A percentile compares a stretch with the other conserved stretches of the same genome.
These are phyloP conservation scores for Eupristina koningsbergeri DNA, from an alignment of 1,140 invertebrate species.

Conservation along the genomic window DNA sequence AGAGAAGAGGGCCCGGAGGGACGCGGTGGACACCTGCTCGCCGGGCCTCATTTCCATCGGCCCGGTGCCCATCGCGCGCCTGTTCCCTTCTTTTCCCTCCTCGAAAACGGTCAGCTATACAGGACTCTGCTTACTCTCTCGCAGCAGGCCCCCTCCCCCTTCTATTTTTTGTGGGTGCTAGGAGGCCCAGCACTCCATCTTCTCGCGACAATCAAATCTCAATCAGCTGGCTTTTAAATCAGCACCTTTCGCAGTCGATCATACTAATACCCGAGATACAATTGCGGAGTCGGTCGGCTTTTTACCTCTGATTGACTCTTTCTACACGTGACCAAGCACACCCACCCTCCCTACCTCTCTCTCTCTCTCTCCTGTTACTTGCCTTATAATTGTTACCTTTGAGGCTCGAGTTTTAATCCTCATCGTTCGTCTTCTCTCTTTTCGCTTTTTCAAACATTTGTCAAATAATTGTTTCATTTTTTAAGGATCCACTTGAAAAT, in stretches of 20 bases:
- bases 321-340: no score
- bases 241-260: slow-evolving; percentile 21
- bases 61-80: slow-evolving; percentile 37
- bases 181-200: background rate
- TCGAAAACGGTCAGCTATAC: background rate
- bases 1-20: slow-evolving; percentile 1
- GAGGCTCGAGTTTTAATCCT: no score
- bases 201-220: slow-evolving; percentile 49
- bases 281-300: background rate
- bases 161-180: background rate
- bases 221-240: slow-evolving; percentile 47
- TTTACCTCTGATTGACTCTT: background rate
- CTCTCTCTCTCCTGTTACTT: no score
- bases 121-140: background rate
- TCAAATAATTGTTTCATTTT: no score
- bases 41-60: slow-evolving; percentile 34
- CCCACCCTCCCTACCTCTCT: no score
- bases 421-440: no score
- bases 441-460: no score
- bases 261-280: background rate
- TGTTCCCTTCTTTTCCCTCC: background rate
- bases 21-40: slow-evolving; percentile 50
- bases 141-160: slow-evolving; percentile 2
- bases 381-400: no score
- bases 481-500: no score